Evolutionary conservation across 2,113 vertebrate genomes (phyloP), one percentile per base, ranked within the genome.

Genomic region (Onychostruthus taczanowskii): DNA sequence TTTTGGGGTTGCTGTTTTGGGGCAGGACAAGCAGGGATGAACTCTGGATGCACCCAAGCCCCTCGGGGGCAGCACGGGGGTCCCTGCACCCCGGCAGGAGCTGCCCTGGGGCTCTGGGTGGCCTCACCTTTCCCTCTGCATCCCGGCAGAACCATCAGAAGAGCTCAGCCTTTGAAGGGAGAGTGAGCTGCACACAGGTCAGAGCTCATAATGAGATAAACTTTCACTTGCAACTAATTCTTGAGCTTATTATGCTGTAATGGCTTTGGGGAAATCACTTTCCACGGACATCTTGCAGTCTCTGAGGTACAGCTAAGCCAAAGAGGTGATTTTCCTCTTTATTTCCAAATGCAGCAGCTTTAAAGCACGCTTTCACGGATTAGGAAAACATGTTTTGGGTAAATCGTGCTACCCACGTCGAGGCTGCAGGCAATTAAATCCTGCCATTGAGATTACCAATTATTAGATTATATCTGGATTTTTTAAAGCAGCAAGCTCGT

Each of bases 401-500:
- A 96, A 95, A 94, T 88, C 8, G 33, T 59, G 66, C 91, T 93
- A 92, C 89, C 84, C 56, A 33, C 37, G 22, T 75, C 46, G 95
- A 97, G 87, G 69, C 83, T 96, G 59, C 52, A 41, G 84, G 78
- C 91, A 93, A 96, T 97, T 96, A 97, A 97, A 92, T 90, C 84
- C 89, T 84, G 84, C 91, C 84, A 49, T 33, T 88, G 94, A 96
- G 92, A 97, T 97, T 92, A 93, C 87, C 86, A 79, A 81, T 97
- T 97, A 96, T 96, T 94, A 92, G 93, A 95, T 96, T 97, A 96
- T 81, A 88, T 78, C 75, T 84, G 86, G 84, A 86, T 93, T 90
- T 96, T 93, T 92, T 13, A 3, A 47, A 88, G 64, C 93, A 90
- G 80, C 78, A 27, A 94, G 77, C 84, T 91, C 76, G 68, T 79